These are phyloP conservation scores for Pammene fasciana DNA, from an alignment of 2,888 invertebrate genomes.

Conservation along the genomic window DNA sequence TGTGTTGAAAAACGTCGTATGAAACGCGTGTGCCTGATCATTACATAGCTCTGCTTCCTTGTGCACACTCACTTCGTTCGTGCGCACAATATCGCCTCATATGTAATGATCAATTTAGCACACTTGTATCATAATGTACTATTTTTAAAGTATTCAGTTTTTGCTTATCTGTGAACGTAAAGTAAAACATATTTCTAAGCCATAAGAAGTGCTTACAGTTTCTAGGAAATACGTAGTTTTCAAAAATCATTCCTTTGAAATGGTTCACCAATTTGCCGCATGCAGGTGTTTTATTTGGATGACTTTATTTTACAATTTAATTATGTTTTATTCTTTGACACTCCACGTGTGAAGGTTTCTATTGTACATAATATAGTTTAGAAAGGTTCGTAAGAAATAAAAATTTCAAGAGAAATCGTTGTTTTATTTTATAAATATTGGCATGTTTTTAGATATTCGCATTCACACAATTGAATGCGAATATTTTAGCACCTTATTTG, in stretches of 20 bases:
- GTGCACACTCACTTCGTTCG: too few relatives aligned
- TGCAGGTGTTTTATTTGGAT: constrained; percentile 37
- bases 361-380: constrained; percentile 40
- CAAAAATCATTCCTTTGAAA: neutral
- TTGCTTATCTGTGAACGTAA: neutral
- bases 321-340: constrained; percentile 39
- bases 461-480: too few relatives aligned
- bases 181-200: neutral
- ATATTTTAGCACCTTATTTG: too few relatives aligned
- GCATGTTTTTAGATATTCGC: too few relatives aligned
- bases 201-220: neutral
- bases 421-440: too few relatives aligned
- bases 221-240: neutral
- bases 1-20: too few relatives aligned
- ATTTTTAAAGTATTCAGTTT: neutral
- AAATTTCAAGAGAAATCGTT: constrained; percentile 14
- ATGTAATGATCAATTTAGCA: too few relatives aligned
- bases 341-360: constrained; percentile 36
- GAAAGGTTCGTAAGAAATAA: constrained; percentile 40
- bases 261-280: constrained; percentile 5
- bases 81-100: too few relatives aligned
- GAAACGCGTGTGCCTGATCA: too few relatives aligned
- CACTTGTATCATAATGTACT: too few relatives aligned
- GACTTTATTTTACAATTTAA: constrained; percentile 40
- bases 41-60: too few relatives aligned